Conservation (phyloP, 2,113 vertebrate species). For the Mustelus asterias region DNA sequence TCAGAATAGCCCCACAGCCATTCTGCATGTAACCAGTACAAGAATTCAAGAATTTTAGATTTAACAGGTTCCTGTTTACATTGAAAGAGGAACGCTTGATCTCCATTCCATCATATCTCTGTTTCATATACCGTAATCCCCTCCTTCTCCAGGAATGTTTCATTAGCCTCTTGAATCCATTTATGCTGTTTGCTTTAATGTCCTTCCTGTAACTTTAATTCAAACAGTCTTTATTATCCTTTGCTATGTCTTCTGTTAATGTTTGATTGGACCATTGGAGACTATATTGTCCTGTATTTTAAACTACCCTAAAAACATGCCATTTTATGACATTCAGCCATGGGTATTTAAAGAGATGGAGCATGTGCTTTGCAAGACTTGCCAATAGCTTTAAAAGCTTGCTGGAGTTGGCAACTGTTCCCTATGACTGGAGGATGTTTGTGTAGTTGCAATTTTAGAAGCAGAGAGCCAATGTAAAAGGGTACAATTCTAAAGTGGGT, state of each 20-base stretch:
- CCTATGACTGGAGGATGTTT: background rate
- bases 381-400: background rate
- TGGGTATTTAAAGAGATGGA: background rate
- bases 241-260: background rate
- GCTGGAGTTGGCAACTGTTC: background rate
- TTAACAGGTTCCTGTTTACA: background rate
- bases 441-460: background rate
- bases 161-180: background rate
- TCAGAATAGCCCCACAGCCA: background rate
- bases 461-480: no score
- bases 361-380: background rate
- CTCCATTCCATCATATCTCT: background rate
- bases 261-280: background rate
- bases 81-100: background rate
- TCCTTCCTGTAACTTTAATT: background rate
- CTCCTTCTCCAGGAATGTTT: background rate
- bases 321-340: background rate
- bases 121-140: background rate
- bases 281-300: background rate
- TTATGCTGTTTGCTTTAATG: background rate
- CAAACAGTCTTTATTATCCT: background rate
- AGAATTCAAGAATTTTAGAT: background rate
- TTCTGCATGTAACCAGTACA: background rate
- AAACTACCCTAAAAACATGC: background rate
- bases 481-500: no score